Percentiles rank a stretch among this genome's conserved stretches.
Evolutionary conservation across 2,797 vertebrate genomes (phyloP).

Genomic region (Silurus aristotelis): DNA sequence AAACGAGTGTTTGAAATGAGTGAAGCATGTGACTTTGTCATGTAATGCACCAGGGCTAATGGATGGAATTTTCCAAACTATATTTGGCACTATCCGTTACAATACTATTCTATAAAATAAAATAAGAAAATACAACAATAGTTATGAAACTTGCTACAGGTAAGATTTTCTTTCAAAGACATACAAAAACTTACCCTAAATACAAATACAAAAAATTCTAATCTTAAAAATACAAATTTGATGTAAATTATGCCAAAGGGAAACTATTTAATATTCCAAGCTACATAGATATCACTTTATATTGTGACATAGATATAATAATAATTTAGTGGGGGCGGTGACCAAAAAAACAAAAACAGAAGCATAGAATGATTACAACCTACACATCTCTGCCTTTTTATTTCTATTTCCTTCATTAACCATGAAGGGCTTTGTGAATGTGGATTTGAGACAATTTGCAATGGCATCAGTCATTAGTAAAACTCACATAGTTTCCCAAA

Average conservation of each 20-base stretch:
- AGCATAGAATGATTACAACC: too few relatives aligned
- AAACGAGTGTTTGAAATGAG: neutral
- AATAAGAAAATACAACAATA: neutral
- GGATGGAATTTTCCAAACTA: neutral
- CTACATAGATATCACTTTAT: neutral
- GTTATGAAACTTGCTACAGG: neutral
- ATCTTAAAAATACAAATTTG: neutral
- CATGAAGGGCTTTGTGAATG: neutral
- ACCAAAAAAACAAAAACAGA: neutral
- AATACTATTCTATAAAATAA: neutral
- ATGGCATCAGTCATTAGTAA: slow-evolving; percentile 25
- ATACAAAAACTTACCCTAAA: neutral
- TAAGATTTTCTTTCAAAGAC: neutral
- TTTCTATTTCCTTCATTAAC: neutral
- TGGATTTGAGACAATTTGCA: slow-evolving; percentile 33
- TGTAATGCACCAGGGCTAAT: neutral
- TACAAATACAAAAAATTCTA: neutral
- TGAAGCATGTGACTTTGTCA: too few relatives aligned
- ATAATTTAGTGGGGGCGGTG: neutral
- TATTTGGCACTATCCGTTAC: neutral
- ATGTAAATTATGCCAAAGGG: neutral
- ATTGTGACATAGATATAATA: neutral
- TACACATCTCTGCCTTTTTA: neutral
- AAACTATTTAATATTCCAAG: neutral
- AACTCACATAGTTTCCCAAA: slow-evolving; percentile 19